Evolutionary conservation across 2,797 vertebrate species (phyloP), one percentile per base, ranked within the genome.

Genomic region (Jordanella pulchra): DNA sequence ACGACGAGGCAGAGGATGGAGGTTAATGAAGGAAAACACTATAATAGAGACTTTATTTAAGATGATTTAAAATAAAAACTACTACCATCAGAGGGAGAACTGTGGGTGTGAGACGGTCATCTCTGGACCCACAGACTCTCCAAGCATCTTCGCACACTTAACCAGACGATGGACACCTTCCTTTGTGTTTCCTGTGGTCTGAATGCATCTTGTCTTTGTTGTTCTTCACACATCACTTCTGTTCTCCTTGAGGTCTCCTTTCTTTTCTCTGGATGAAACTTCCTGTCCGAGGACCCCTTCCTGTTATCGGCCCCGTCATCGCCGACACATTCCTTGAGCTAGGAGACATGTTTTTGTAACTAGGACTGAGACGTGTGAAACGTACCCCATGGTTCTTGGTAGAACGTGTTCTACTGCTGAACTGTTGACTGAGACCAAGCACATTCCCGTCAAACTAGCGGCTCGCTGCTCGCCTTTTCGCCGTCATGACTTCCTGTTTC

Each of bases 41-140:
- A 91, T 89, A 83, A 91, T 84, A 91, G 91, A 90, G 80, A 93
- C 91, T 93, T 90, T 94, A 93, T 94, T 93, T 93, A 93, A 93
- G 81, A 86, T 86, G 83, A 69, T 44, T 76, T 64, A 71, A 17
- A 74, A 72, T 61, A 51, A 89, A 84, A 88, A 84, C 90, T 80
- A 78, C 85, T 86, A 90, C 83, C 85, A 67, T 91, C 89, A 89
- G 85, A 85, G 73, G 77, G 32, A 86, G 77, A 85, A 86, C 82
- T 81, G 80, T 85, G 55, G 66, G 71, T 76, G 70, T 69, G 79
- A 75, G 81, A 85, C 75, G 69, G 73, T 78, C 84, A 76, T 81
- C 78, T 77, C 65, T 67, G 65, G 83, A 76, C 84, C 79, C 77
- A 66, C 69, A 79, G 88, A 91, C 87, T 83, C 82, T 82, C 71